Evolutionary conservation across 2,888 invertebrate species (phyloP).

Genomic region (Eupelmus urozonus): DNA sequence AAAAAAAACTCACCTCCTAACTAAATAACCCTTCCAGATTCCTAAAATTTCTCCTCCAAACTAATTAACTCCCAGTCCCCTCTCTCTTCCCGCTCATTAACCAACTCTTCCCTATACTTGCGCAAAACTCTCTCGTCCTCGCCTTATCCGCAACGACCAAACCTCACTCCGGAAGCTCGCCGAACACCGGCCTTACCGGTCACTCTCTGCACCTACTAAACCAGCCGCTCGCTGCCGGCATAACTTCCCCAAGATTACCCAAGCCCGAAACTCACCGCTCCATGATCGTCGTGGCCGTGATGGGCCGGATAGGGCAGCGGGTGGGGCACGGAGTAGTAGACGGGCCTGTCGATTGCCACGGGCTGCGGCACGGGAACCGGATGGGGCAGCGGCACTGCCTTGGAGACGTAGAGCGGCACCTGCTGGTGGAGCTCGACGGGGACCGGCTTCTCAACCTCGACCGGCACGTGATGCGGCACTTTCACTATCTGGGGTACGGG

Average conservation of each 20-base stretch:
- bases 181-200: no score
- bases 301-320: constrained; percentile 65
- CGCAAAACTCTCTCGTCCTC: no score
- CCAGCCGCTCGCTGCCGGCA: no score
- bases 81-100: not conserved
- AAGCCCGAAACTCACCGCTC: constrained; percentile 11
- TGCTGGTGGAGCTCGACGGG: constrained; percentile 73
- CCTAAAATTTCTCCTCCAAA: no score
- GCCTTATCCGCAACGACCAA: no score
- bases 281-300: constrained; percentile 40
- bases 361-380: constrained; percentile 72
- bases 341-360: constrained; percentile 66
- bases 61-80: no score
- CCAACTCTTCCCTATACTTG: not conserved
- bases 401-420: constrained; percentile 67
- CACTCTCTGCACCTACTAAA: no score
- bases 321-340: constrained; percentile 71
- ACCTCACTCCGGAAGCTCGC: no score
- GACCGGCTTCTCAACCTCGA: constrained; percentile 70
- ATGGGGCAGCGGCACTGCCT: constrained; percentile 70
- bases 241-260: no score
- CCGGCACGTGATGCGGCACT: constrained; percentile 74
- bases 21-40: no score
- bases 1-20: no score
- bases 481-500: constrained; percentile 76